Evolutionary conservation across 2,888 invertebrate genomes (phyloP), one percentile per base, ranked within the genome.

Genomic region (Vannuccia rotundouncinata): DNA sequence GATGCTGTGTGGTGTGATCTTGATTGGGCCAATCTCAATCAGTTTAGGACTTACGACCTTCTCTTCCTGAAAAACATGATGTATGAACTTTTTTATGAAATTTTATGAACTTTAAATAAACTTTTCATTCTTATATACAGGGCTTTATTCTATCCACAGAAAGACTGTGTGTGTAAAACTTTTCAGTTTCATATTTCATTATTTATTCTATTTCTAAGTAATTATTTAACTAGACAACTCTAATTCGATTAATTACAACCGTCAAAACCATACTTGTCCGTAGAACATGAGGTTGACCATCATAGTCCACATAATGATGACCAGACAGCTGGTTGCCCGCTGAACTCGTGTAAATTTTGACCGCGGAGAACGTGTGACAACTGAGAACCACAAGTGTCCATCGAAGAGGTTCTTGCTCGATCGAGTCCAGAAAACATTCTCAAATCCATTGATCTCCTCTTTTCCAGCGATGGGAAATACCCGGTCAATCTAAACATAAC

Each of bases 321-420:
- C 79, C 30, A 82, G 79, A 66, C 82, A 82, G 31, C 81, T 79
- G 17, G 82, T 80, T 17, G 82, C 59, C n/a, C 82, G 82, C 76
- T 82, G 82, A 22, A 84, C 83, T 30, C 82, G 80, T n/a, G 82
- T 82, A 74, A 82, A 82, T 66, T 77, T 77, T 29, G 81, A 79
- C 66, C 82, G 81, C 1, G 81, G 77, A n/a, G 84, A 84, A 17
- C 84, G 80, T 22, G 82, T 81, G 45, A 84, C 81, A 0, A 84
- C 82, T 1, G 84, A 84, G 78, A 84, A 83, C 84, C 84, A 84
- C 29, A 84, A 79, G 74, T 84, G 84, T 59, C 82, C 82, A 77
- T 84, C 84, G 0, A 79, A 79, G 25, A 84, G 81, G 66, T 83
- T 82, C 77, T 83, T 83, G 30, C 79, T 80, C 1, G 83, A 82